Evolutionary conservation across 2,797 vertebrate species (phyloP).

Genomic region (Anas georgica): DNA sequence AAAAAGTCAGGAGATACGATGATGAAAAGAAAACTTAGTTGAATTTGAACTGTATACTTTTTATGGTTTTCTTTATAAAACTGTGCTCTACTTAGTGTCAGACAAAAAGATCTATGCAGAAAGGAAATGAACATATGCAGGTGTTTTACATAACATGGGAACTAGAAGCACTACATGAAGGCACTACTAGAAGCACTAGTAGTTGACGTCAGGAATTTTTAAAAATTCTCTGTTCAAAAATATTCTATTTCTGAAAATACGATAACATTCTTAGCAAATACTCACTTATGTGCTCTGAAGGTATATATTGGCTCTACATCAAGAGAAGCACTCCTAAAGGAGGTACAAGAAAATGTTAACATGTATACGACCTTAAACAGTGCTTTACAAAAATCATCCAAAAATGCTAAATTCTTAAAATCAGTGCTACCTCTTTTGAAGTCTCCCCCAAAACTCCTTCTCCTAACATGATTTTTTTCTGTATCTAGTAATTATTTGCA

Average conservation of each 20-base stretch:
- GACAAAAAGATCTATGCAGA: background rate
- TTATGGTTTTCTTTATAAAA: background rate
- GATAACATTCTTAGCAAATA: slow-evolving; percentile 5
- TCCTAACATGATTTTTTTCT: background rate
- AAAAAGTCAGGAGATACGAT: background rate
- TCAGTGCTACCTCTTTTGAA: background rate
- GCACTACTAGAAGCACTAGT: background rate
- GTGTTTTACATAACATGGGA: background rate
- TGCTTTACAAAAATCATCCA: background rate
- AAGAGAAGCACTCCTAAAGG: slow-evolving; percentile 90
- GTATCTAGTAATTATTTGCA: background rate
- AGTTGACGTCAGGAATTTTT: background rate
- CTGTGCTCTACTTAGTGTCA: background rate
- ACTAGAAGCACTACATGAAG: background rate
- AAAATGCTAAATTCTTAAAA: background rate
- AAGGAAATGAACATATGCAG: background rate
- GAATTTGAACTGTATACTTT: background rate
- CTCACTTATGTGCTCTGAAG: slow-evolving; percentile 96
- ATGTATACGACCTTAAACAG: background rate
- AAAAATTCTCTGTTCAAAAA: background rate
- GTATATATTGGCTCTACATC: slow-evolving; percentile 99
- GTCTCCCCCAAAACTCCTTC: background rate
- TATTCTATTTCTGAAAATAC: background rate
- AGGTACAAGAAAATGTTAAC: slow-evolving; percentile 46
- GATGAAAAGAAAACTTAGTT: background rate